Evolutionary conservation across 2,797 vertebrate genomes (phyloP), one percentile per base, ranked within the genome.

Genomic region (Darevskia mixta): DNA sequence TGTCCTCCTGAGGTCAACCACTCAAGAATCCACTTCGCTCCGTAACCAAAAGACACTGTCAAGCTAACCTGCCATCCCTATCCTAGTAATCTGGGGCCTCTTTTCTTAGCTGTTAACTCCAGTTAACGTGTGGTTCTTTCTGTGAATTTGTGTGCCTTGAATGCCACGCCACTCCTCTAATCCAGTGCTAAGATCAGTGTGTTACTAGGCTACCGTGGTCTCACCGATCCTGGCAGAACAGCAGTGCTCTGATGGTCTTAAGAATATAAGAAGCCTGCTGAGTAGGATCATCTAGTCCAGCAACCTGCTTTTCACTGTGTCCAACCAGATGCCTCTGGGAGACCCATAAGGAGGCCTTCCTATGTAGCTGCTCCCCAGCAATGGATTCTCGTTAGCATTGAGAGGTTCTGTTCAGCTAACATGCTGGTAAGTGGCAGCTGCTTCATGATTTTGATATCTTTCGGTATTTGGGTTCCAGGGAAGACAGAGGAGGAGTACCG

Each of bases 401-500:
- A 0, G 58, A 86, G 29, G 17, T 2, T 78, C 38, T 38, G 35
- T 23, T 85, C 76, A 64, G 23, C 23, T 64, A 2, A 76, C 43
- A 11, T 83, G 67, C 10, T 0, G 4, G 38, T 29, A 71, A 17
- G 25, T 3, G 15, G 25, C 27, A 8, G 10, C 3, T 5, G 9
- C 23, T 38, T 55, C 32, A 76, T 38, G 58, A 45, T 20, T 49
- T 35, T 49, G 10, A 32, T 4, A 1, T 17, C 32, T 23, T 89
- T 80, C 64, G 83, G 27, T 93, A 4, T 69, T 15, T 27, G 71
- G 20, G 27, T 95, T 85, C 58, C 96, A 99, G 99, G 99, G 86
- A 97, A 97, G 88, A 95, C 98, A 0, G 99, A 99, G 95, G 99
- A 99, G 90, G 98, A 99, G 83, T 99, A 99, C 90, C 97, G 98